Evolutionary conservation across 2,888 invertebrate genomes (phyloP).

Genomic region (Meiosimyza decipiens): DNA sequence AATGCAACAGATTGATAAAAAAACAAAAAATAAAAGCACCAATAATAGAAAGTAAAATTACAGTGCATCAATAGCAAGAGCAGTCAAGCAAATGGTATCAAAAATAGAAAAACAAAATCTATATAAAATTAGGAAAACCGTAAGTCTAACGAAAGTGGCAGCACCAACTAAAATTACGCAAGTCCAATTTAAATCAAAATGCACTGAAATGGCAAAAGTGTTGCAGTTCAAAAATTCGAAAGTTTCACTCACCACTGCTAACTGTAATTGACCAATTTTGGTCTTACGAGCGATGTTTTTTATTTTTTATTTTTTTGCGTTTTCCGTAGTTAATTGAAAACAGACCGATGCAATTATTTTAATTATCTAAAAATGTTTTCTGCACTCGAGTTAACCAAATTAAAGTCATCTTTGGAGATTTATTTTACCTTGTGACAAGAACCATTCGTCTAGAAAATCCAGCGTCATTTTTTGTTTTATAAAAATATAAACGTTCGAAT

Average conservation of each 20-base stretch:
- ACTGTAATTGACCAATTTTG: slow-evolving; percentile 19
- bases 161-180: slow-evolving; percentile 46
- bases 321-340: slow-evolving; percentile 2
- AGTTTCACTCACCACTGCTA: neutral
- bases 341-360: slow-evolving; percentile 10
- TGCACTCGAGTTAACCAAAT: slow-evolving; percentile 12
- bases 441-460: slow-evolving; percentile 66
- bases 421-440: slow-evolving; percentile 65
- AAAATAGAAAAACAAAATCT: slow-evolving; percentile 6
- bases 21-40: slow-evolving; percentile 6
- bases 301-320: slow-evolving; percentile 23
- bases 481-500: neutral
- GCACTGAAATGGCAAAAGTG: slow-evolving; percentile 8
- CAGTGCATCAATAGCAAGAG: neutral
- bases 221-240: neutral
- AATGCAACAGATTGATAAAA: slow-evolving; percentile 23
- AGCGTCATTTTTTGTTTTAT: slow-evolving; percentile 44
- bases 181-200: slow-evolving; percentile 40
- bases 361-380: slow-evolving; percentile 11
- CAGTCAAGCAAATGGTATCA: slow-evolving; percentile 29
- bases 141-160: slow-evolving; percentile 23
- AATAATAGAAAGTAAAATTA: slow-evolving; percentile 34
- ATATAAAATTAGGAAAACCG: slow-evolving; percentile 16
- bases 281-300: neutral
- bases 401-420: slow-evolving; percentile 3